These are phyloP conservation scores for Alectoris magna DNA, from an alignment of 2,797 vertebrate species.

Conservation along the genomic window DNA sequence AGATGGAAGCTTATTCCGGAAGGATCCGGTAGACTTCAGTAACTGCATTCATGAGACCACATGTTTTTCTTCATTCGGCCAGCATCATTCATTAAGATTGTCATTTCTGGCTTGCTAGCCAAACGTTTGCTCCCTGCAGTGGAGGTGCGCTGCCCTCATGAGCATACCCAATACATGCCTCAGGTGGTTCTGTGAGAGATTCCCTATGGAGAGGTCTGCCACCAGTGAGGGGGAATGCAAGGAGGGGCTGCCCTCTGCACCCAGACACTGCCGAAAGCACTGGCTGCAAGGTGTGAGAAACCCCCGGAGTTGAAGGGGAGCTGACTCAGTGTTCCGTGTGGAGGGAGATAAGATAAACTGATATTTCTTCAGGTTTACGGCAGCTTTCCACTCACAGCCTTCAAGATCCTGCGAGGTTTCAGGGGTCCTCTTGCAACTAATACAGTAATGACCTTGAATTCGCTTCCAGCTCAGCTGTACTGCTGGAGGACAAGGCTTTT, in stretches of 20 bases:
- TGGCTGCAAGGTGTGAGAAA: neutral
- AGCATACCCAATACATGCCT: neutral
- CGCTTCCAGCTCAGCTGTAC: constrained; percentile 47
- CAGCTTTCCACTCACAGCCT: neutral
- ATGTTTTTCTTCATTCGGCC: neutral
- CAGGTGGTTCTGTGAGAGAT: neutral
- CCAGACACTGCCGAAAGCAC: neutral
- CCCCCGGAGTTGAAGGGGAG: neutral
- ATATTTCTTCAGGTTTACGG: neutral
- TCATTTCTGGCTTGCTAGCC: neutral
- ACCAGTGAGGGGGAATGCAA: fast-evolving
- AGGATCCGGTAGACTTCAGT: neutral
- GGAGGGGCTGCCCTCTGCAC: neutral
- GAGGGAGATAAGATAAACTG: constrained; percentile 32
- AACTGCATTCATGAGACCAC: neutral
- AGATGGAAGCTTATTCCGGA: neutral
- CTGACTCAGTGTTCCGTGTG: neutral
- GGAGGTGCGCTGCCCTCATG: neutral
- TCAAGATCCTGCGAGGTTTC: constrained; percentile 31
- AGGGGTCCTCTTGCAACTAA: constrained; percentile 42
- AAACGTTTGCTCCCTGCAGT: neutral
- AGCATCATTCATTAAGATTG: neutral
- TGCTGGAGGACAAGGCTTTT: constrained; percentile 57
- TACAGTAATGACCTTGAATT: constrained; percentile 69
- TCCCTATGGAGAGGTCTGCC: fast-evolving